Evolutionary conservation across 2,113 vertebrate genomes (phyloP).

Genomic region (Tupaia tana): DNA sequence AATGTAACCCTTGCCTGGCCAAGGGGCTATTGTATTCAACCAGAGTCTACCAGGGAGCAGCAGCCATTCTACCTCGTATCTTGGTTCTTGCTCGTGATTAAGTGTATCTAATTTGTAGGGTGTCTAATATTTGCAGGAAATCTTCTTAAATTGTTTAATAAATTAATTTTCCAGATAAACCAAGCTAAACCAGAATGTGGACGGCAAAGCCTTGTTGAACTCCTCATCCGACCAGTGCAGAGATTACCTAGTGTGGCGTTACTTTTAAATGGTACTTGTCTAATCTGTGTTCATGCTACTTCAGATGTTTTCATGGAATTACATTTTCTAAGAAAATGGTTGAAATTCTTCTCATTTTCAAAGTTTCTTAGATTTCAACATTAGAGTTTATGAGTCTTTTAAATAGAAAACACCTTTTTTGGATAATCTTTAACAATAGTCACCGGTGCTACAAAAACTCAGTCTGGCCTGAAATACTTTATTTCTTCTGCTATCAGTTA

Average conservation of each 20-base stretch:
- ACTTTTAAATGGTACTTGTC: slow-evolving; percentile 93
- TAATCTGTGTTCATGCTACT: neutral
- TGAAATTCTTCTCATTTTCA: slow-evolving; percentile 19
- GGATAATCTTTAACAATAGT: slow-evolving; percentile 19
- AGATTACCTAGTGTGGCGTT: slow-evolving; percentile 96
- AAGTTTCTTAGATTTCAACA: slow-evolving; percentile 43
- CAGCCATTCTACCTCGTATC: neutral
- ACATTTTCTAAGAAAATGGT: neutral
- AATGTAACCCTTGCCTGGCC: neutral
- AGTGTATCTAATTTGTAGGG: neutral
- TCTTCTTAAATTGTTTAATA: neutral
- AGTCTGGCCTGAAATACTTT: neutral
- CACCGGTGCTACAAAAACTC: slow-evolving; percentile 24
- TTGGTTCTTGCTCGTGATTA: neutral
- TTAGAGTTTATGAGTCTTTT: slow-evolving; percentile 22
- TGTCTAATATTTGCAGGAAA: neutral
- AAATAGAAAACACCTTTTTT: slow-evolving; percentile 36
- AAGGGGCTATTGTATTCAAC: neutral
- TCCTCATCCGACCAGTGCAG: slow-evolving; percentile 98
- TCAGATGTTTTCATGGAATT: neutral
- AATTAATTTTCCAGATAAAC: slow-evolving; percentile 91
- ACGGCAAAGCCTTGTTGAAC: slow-evolving; percentile 95
- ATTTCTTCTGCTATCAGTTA: slow-evolving; percentile 11
- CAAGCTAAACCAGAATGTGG: slow-evolving; percentile 98
- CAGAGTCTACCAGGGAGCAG: neutral